These are phyloP conservation scores for Perognathus longimembris DNA, from an alignment of 2,113 vertebrate genomes.

Conservation along the genomic window DNA sequence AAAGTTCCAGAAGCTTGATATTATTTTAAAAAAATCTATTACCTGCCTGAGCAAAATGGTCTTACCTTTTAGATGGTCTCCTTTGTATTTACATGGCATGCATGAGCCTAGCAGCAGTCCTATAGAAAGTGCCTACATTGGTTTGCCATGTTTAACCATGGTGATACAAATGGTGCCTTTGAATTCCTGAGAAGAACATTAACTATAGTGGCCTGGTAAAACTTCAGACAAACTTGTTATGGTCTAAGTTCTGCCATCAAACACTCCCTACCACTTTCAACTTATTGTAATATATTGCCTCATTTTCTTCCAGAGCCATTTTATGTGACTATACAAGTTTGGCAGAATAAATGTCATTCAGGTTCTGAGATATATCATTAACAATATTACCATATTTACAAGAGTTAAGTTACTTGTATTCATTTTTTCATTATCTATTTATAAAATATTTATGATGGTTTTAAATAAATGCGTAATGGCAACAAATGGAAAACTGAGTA, in stretches of 20 bases:
- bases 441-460: conserved; percentile 19
- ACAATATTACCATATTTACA: neutral
- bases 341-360: neutral
- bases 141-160: neutral
- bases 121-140: neutral
- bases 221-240: neutral
- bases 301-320: neutral
- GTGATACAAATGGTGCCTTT: conserved; percentile 21
- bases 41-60: neutral
- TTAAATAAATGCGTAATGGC: neutral
- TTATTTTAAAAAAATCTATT: conserved; percentile 14
- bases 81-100: neutral
- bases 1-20: neutral
- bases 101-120: neutral
- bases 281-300: neutral
- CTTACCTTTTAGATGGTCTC: neutral
- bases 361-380: neutral
- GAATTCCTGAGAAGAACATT: conserved; percentile 4
- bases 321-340: neutral
- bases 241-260: conserved; percentile 30
- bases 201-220: conserved; percentile 31
- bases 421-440: neutral
- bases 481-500: neutral
- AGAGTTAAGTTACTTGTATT: neutral
- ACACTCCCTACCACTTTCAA: neutral